phyloP scores from a whole-genome alignment of 2,888 invertebrate species.

The Stictocephala bisonia region DNA sequence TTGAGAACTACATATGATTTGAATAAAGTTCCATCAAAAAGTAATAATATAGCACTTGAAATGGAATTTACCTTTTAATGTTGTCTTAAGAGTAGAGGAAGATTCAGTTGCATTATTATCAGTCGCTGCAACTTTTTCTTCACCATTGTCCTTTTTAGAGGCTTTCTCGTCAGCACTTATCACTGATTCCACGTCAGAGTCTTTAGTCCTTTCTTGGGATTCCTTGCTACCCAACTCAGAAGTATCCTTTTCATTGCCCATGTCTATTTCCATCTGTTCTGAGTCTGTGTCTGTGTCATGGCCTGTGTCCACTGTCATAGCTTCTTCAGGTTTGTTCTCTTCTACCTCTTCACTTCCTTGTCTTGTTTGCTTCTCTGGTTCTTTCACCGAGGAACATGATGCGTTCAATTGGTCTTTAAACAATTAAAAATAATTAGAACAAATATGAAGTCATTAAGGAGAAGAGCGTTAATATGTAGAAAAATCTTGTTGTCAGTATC shows the following conservation, averaged over 20 bases:
- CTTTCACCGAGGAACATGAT: background rate
- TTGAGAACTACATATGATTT: too few relatives aligned
- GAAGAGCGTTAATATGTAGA: too few relatives aligned
- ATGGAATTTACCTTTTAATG: too few relatives aligned
- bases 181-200: constrained; percentile 29
- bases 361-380: constrained; percentile 8
- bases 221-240: constrained; percentile 3
- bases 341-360: background rate
- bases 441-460: too few relatives aligned
- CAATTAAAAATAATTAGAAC: too few relatives aligned
- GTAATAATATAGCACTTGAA: too few relatives aligned
- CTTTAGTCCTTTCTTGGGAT: constrained; percentile 1
- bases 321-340: background rate
- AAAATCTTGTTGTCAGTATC: too few relatives aligned
- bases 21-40: too few relatives aligned
- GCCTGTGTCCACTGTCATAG: constrained; percentile 1
- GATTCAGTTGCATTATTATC: background rate
- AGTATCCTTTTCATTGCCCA: background rate
- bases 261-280: constrained; percentile 29
- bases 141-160: background rate
- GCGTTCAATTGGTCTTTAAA: too few relatives aligned
- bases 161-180: background rate
- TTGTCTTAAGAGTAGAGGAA: too few relatives aligned
- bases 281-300: constrained; percentile 21
- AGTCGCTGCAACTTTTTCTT: background rate